Evolutionary conservation across 2,797 vertebrate genomes (phyloP).

Genomic region (Anguilla obscura): DNA sequence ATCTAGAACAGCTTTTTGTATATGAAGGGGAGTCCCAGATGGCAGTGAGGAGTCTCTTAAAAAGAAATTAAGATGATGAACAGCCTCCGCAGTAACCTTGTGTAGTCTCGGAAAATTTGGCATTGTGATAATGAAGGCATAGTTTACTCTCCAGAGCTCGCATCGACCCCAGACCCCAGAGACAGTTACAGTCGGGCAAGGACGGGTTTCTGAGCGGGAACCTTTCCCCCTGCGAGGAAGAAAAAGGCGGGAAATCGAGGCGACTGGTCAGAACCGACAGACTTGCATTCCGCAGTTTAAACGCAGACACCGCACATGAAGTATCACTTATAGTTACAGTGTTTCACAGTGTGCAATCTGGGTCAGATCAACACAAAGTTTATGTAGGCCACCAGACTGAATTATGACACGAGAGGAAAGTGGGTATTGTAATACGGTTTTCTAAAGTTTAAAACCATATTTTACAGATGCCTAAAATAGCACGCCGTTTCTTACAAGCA

Average conservation of each 20-base stretch:
- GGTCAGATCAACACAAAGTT: background rate
- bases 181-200: constrained; percentile 64
- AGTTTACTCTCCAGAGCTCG: background rate
- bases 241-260: constrained; percentile 21
- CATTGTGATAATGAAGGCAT: constrained; percentile 39
- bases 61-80: constrained; percentile 28
- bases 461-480: background rate
- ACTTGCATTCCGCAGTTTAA: background rate
- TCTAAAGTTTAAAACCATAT: background rate
- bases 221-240: constrained; percentile 64
- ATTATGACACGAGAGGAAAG: background rate
- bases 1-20: constrained; percentile 22
- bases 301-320: background rate
- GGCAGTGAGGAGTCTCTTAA: constrained; percentile 50
- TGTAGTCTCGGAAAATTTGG: constrained; percentile 30
- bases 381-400: constrained; percentile 27
- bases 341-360: background rate
- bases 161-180: background rate
- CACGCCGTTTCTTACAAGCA: background rate
- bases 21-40: constrained; percentile 40
- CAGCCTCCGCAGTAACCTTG: constrained; percentile 40
- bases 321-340: background rate
- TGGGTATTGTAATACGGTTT: background rate
- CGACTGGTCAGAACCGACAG: too few relatives aligned
- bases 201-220: constrained; percentile 62